Percentiles rank a stretch among this genome's conserved stretches.
Evolutionary conservation across 2,888 invertebrate genomes (phyloP).

Genomic region (Ormia ochracea): DNA sequence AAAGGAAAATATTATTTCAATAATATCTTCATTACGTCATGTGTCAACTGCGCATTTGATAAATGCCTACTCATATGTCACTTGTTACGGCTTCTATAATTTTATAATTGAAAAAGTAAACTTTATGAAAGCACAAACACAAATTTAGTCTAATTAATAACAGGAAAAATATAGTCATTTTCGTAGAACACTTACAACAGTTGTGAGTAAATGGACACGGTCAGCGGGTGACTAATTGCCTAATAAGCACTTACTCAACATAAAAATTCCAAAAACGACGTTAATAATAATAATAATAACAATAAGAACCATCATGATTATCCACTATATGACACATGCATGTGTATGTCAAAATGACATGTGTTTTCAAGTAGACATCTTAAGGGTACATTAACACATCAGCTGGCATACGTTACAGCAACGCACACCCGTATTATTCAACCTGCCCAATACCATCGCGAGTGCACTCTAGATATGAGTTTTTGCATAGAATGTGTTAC

Average conservation of each 20-base stretch:
- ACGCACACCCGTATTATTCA: not conserved
- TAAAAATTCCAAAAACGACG: conserved; percentile 1
- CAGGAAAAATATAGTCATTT: conserved; percentile 10
- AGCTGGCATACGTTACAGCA: conserved; percentile 55
- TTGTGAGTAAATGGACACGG: too few relatives aligned
- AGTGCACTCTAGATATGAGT: not conserved
- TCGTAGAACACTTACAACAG: too few relatives aligned
- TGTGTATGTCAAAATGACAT: conserved; percentile 55
- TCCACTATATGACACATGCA: conserved; percentile 54
- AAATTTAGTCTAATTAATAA: conserved; percentile 52
- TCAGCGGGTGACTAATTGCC: conserved; percentile 63
- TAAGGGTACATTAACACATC: conserved; percentile 59
- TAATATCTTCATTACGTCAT: too few relatives aligned
- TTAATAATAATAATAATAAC: conserved; percentile 37
- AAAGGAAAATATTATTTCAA: too few relatives aligned
- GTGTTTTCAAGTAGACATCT: conserved; percentile 60
- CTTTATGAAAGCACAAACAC: conserved; percentile 22
- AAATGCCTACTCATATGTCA: too few relatives aligned
- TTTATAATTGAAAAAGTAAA: not conserved
- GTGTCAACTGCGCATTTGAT: too few relatives aligned
- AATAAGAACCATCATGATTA: conserved; percentile 41
- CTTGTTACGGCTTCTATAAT: not conserved
- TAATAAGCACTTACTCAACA: conserved; percentile 57
- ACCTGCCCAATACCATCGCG: not conserved
- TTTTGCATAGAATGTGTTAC: conserved; percentile 21